Percentiles rank a stretch among this genome's conserved stretches.
phyloP scores from a whole-genome alignment of 1,140 invertebrate species.

The Drosophila asahinai region DNA sequence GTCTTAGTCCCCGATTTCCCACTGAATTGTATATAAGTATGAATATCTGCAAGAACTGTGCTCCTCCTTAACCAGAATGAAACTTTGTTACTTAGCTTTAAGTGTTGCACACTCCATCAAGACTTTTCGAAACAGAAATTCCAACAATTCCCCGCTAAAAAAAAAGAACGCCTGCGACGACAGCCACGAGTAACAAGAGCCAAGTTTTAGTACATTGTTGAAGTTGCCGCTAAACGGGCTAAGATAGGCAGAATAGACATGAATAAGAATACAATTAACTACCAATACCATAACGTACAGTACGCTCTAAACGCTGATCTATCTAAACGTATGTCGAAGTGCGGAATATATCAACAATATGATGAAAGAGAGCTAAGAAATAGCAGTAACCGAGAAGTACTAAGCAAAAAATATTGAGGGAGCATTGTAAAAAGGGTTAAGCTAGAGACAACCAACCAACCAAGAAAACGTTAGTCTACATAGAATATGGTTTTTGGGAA shows the following conservation, averaged over 20 bases:
- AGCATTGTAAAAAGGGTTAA: constrained; percentile 72
- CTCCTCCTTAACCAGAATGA: constrained; percentile 27
- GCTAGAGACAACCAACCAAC: constrained; percentile 61
- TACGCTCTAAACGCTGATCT: constrained; percentile 58
- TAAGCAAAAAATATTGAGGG: constrained; percentile 45
- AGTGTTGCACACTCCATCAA: constrained; percentile 79
- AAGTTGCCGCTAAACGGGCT: constrained; percentile 46
- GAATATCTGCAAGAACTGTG: constrained; percentile 23
- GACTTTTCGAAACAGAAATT: constrained; percentile 55
- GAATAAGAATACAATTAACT: constrained; percentile 44
- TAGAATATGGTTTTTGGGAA: constrained; percentile 40
- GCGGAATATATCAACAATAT: constrained; percentile 35
- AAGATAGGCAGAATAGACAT: constrained; percentile 42
- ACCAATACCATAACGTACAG: constrained; percentile 41
- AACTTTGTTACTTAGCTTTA: constrained; percentile 82
- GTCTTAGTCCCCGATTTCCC: constrained; percentile 51
- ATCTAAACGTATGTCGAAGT: constrained; percentile 61
- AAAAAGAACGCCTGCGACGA: constrained; percentile 9
- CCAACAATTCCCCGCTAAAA: constrained; percentile 38
- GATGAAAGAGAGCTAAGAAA: constrained; percentile 3
- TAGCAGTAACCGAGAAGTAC: constrained; percentile 26
- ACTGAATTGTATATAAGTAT: constrained; percentile 48
- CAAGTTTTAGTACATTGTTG: constrained; percentile 50
- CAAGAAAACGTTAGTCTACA: constrained; percentile 54
- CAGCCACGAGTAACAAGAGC: constrained; percentile 22